A percentile compares a stretch with the other conserved stretches of the same genome.
These are phyloP conservation scores for Hyposoter dolosus DNA, from an alignment of 2,888 invertebrate genomes.

Conservation along the genomic window DNA sequence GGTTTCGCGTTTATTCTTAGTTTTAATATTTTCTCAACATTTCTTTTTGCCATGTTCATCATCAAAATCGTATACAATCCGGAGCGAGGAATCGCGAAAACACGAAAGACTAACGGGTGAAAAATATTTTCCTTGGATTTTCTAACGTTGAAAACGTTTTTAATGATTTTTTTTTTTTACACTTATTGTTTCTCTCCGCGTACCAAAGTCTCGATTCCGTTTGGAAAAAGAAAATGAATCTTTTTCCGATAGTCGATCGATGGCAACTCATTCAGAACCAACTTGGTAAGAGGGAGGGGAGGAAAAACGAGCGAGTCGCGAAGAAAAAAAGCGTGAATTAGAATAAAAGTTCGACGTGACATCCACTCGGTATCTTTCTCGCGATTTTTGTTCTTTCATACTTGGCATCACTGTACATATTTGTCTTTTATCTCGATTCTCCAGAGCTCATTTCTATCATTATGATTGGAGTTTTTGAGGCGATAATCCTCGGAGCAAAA, in stretches of 20 bases:
- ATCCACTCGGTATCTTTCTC: constrained; percentile 35
- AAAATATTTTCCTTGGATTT: neutral
- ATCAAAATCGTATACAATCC: neutral
- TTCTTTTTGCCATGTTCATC: neutral
- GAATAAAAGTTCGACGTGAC: constrained; percentile 45
- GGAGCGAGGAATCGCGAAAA: neutral
- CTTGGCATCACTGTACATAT: constrained; percentile 67
- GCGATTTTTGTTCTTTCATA: constrained; percentile 48
- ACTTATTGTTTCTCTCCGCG: neutral
- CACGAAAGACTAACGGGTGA: neutral
- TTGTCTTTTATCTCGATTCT: constrained; percentile 21
- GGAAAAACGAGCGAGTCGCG: constrained; percentile 34
- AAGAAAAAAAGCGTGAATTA: constrained; percentile 19
- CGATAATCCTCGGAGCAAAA: neutral
- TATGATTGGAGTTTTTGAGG: constrained; percentile 25
- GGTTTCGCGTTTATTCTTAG: neutral
- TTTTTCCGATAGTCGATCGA: neutral
- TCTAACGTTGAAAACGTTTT: neutral
- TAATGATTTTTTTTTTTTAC: neutral
- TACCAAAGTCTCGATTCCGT: neutral
- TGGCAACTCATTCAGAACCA: neutral
- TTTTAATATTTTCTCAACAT: neutral
- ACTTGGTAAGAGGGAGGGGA: neutral
- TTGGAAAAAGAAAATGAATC: neutral
- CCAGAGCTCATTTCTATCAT: constrained; percentile 22